Percentiles rank a stretch among this genome's conserved stretches.
Conservation (phyloP, 2,113 vertebrate genomes). For the Hiodon tergisus region DNA sequence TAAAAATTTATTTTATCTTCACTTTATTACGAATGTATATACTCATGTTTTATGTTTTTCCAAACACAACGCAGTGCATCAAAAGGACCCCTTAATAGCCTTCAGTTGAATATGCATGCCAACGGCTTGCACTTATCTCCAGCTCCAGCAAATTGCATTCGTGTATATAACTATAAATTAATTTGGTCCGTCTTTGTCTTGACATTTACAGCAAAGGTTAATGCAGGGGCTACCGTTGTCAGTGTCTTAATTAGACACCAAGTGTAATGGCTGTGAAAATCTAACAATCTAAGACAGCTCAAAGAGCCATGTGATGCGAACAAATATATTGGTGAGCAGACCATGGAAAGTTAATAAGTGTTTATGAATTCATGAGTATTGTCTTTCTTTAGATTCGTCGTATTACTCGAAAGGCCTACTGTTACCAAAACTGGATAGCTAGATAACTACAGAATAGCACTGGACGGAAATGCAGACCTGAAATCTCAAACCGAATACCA, state of each 20-base stretch:
- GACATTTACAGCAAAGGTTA: constrained; percentile 28
- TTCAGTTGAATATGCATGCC: background rate
- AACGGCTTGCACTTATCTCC: background rate
- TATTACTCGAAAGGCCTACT: no score
- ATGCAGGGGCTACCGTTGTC: constrained; percentile 12
- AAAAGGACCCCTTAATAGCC: background rate
- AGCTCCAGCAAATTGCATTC: background rate
- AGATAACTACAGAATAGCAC: no score
- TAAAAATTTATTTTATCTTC: background rate
- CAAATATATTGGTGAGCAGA: background rate
- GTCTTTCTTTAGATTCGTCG: no score
- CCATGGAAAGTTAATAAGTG: background rate
- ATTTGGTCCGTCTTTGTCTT: background rate
- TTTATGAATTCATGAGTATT: background rate
- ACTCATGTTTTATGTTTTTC: background rate
- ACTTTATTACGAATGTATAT: background rate
- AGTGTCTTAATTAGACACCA: constrained; percentile 16
- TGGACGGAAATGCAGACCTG: no score
- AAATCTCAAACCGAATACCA: no score
- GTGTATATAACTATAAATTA: constrained; percentile 6
- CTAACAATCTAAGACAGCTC: background rate
- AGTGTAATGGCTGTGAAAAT: background rate
- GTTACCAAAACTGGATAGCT: no score
- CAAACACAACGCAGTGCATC: background rate
- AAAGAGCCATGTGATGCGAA: constrained; percentile 7